phyloP scores from a whole-genome alignment of 2,888 invertebrate genomes.

The Marronus borbonicus region DNA sequence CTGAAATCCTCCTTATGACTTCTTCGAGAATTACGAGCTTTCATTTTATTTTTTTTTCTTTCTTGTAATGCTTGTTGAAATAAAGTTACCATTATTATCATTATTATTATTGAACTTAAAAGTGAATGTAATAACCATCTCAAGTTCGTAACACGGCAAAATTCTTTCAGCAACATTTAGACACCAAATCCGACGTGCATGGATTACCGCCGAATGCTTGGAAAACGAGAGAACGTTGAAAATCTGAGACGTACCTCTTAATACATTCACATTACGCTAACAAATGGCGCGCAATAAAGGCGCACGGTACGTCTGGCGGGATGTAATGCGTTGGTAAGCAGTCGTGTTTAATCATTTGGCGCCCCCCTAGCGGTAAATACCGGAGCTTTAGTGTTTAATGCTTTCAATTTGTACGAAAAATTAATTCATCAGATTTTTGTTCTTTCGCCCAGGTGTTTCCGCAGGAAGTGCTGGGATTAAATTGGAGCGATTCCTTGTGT shows the following conservation, averaged over 20 bases:
- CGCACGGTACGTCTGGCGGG: constrained; percentile 28
- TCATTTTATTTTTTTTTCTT: too few relatives aligned
- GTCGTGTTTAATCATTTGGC: constrained; percentile 42
- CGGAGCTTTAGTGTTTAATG: constrained; percentile 28
- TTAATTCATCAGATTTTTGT: constrained; percentile 22
- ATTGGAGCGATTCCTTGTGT: neutral
- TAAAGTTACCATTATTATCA: too few relatives aligned
- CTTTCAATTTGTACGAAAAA: constrained; percentile 38
- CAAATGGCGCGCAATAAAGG: constrained; percentile 44
- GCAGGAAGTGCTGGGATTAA: neutral
- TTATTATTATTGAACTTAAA: too few relatives aligned
- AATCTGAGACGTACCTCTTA: constrained; percentile 41
- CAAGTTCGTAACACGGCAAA: too few relatives aligned
- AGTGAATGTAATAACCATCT: too few relatives aligned
- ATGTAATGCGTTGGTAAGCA: constrained; percentile 43
- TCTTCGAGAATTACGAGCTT: too few relatives aligned
- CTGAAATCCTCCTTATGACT: too few relatives aligned
- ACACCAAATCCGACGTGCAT: neutral
- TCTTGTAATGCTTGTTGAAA: too few relatives aligned
- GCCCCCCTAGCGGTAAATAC: constrained; percentile 2
- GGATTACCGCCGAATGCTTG: neutral
- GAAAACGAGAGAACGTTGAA: neutral
- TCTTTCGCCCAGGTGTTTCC: neutral
- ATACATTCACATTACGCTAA: constrained; percentile 44
- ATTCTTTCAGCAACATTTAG: neutral